phyloP scores from a whole-genome alignment of 2,113 vertebrate species.

The Tringa solitaria region DNA sequence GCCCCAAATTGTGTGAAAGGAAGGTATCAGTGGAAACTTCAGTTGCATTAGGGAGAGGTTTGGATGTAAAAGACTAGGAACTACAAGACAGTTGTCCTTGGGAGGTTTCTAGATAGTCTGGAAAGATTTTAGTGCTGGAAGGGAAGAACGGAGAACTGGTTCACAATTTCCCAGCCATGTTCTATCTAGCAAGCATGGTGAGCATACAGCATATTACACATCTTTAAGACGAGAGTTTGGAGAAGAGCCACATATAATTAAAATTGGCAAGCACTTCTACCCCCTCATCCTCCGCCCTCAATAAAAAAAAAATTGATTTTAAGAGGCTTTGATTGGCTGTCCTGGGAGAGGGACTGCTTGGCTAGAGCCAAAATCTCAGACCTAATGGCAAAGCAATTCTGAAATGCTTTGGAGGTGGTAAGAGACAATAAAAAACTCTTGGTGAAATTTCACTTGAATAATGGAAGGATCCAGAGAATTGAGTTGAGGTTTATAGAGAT shows the following conservation, averaged over 20 bases:
- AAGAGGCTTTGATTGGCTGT: neutral
- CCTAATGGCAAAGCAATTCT: neutral
- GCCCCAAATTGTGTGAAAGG: neutral
- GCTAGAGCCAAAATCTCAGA: neutral
- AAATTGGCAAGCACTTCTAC: neutral
- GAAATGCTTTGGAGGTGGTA: neutral
- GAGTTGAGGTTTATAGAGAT: neutral
- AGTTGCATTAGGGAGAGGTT: neutral
- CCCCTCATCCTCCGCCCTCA: neutral
- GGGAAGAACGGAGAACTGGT: neutral
- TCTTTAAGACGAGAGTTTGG: neutral
- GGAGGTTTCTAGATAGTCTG: neutral
- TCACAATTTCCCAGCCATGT: neutral
- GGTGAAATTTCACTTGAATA: neutral
- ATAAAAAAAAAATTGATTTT: neutral
- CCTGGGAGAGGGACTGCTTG: neutral
- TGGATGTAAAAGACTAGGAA: neutral
- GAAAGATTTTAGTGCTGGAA: neutral
- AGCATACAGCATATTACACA: neutral
- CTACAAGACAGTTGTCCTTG: neutral
- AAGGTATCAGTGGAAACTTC: neutral
- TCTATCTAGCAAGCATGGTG: neutral
- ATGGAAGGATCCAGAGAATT: neutral
- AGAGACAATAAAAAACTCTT: neutral
- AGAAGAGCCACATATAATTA: neutral